Evolutionary conservation across 2,113 vertebrate species (phyloP).

Genomic region (Myocastor coypus): DNA sequence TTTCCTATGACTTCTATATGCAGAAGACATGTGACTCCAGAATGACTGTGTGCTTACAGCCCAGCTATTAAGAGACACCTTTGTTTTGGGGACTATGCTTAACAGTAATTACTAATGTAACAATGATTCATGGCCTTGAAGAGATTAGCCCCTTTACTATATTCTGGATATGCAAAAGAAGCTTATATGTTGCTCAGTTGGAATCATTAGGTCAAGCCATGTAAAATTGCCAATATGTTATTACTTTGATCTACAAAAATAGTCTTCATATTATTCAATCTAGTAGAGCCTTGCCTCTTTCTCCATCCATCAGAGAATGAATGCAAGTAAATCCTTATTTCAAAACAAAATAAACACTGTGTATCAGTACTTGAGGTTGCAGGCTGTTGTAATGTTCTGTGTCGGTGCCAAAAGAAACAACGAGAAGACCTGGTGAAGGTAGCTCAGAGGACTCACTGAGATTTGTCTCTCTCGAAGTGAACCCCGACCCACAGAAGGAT

Average conservation of each 20-base stretch:
- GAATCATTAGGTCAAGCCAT: neutral
- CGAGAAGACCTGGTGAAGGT: too few relatives aligned
- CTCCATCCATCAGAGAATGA: neutral
- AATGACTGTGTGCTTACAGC: neutral
- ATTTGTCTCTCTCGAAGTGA: too few relatives aligned
- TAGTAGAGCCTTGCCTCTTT: neutral
- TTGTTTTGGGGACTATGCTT: neutral
- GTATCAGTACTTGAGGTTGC: neutral
- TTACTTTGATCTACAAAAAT: neutral
- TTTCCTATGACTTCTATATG: neutral
- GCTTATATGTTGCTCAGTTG: neutral
- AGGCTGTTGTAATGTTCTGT: too few relatives aligned
- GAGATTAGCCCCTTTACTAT: neutral
- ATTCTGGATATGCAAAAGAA: neutral
- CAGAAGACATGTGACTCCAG: neutral
- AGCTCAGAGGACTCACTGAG: too few relatives aligned
- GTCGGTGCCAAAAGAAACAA: too few relatives aligned
- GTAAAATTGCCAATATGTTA: neutral
- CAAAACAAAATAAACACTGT: neutral
- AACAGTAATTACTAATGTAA: neutral
- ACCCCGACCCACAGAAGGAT: too few relatives aligned
- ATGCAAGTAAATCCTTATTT: neutral
- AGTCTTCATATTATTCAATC: neutral
- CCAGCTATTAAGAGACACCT: neutral
- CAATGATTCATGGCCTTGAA: neutral